Conservation (phyloP, 2,113 vertebrate species). For the Myocastor coypus region DNA sequence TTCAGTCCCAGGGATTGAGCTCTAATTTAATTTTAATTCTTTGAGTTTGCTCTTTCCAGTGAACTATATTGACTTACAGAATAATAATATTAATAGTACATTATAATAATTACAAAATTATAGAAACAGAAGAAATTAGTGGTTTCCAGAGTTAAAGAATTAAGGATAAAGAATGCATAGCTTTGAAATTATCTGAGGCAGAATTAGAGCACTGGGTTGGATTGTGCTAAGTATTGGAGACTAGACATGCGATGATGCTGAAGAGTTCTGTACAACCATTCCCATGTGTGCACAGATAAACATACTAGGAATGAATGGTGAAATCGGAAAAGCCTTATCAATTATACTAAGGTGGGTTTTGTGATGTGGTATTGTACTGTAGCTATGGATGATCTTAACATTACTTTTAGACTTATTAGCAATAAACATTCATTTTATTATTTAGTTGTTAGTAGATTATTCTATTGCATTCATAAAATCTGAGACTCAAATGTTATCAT, state of each 20-base stretch:
- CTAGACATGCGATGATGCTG: not conserved
- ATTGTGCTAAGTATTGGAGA: not conserved
- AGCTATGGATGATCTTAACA: not conserved
- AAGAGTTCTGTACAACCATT: not conserved
- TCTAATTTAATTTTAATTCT: too few species aligned
- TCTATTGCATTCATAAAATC: not conserved
- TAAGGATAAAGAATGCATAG: not conserved
- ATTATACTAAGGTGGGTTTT: not conserved
- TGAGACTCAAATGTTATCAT: not conserved
- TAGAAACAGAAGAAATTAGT: not conserved
- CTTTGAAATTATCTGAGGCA: not conserved
- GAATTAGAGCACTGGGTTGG: too few species aligned
- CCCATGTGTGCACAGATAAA: not conserved
- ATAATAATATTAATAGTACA: not conserved
- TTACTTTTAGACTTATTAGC: not conserved
- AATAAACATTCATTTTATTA: not conserved
- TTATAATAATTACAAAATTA: not conserved
- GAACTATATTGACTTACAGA: not conserved
- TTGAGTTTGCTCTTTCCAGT: not conserved
- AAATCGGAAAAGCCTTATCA: not conserved
- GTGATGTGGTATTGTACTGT: not conserved
- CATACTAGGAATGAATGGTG: accelerated
- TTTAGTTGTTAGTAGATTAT: not conserved
- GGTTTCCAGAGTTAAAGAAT: too few species aligned
- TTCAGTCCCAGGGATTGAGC: too few species aligned